Base-by-base conservation (phyloP, 2,113 vertebrate genomes). In the Notechis scutatus region DNA sequence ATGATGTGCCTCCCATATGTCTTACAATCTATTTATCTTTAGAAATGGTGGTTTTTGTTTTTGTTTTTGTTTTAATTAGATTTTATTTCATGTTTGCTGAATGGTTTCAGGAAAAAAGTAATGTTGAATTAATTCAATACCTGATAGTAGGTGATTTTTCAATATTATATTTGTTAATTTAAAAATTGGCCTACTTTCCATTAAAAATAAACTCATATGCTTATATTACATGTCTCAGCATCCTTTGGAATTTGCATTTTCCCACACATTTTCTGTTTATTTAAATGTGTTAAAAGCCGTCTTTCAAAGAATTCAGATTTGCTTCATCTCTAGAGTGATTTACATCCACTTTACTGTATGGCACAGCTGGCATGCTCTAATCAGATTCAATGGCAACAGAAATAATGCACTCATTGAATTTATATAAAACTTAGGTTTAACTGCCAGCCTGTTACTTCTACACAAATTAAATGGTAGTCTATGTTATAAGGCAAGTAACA, bases 251-350 rank as follows among this genome's bases (percentile, higher is more conserved):
- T 94, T 3, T 0, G 92, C 95, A 86, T 92, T 95, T 92, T 92
- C 90, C 23, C 61, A 52, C 87, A 59, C 92, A 74, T 39, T 69
- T 12, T 1, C 21, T 45, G 18, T 88, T 39, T 91, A 93, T 94
- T 94, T 20, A 94, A 93, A 94, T 93, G 69, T 86, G 42, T 61
- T 50, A 93, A 95, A 96, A 97, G 52, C 14, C 91, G 91, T 97
- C 54, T 96, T 94, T 95, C 95, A 94, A 93, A 95, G 94, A 93
- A 52, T 91, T 96, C 93, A 95, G 94, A 96, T 96, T 94, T 91
- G 92, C 93, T 97, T 3, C 0, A 96, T 97, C 96, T 96, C 96
- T 96, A 95, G 96, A 95, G 97, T 96, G 94, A 95, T 95, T 96
- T 97, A 97, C 23, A 94, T 94, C 88, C 93, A 97, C 93, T 94